Evolutionary conservation across 2,888 invertebrate species (phyloP), one percentile per base, ranked within the genome.

Genomic region (Deroplatys truncata): DNA sequence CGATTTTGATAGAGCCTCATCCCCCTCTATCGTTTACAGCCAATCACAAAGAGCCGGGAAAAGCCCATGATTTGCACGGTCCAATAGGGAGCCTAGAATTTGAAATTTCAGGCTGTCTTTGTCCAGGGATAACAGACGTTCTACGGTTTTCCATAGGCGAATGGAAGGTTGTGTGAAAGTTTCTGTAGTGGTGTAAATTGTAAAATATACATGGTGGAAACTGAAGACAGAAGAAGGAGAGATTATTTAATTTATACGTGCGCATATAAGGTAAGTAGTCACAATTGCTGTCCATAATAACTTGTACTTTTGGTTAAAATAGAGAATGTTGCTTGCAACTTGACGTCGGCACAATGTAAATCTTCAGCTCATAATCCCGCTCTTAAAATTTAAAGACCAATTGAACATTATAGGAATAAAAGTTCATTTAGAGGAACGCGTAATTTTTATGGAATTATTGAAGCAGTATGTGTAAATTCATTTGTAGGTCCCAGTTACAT

Each of bases 191-290:
- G 87, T 88, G 84, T 85, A 90, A 88, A 88, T 89, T 88, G 85
- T 88, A 82, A 89, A 88, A 89, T 89, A 87, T 93, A 94, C 94
- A 96, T 95, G 95, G 95, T 95, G 94, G 95, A 96, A 95, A 95
- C 96, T 94, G 95, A 95, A 95, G 96, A 95, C 95, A 96, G 95
- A 94, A 95, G 95, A 92, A 93, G 94, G 93, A 95, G 96, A 95
- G 96, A 95, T 94, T 95, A 95, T 94, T 95, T 96, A 94, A 95
- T 95, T 94, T 95, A 95, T 93, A 93, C 94, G 92, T 94, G 94
- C 94, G 96, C 95, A 94, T 95, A 95, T 95, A 95, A 95, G 95
- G 96, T 96, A 94, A 96, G 96, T 96, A 82, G 10, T 56, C 29
- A 31, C 29, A 85, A 28, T 72, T 85, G 85, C 84, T 89, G 85